Conservation (phyloP, 53 echinoderm and acorn worm genomes). For the Paracentrotus lividus region DNA sequence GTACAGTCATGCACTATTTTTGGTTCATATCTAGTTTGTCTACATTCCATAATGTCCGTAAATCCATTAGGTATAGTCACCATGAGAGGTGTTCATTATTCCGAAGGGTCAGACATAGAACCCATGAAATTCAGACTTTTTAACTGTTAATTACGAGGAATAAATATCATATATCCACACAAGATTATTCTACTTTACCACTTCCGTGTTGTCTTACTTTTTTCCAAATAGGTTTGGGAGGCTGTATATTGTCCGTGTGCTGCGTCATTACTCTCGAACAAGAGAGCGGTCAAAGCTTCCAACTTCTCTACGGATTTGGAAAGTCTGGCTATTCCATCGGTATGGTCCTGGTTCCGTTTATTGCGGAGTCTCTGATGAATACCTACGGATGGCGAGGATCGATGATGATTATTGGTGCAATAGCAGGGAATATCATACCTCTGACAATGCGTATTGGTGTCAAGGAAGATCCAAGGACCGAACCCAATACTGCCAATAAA, state of each 20-base stretch:
- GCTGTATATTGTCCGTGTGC: not conserved
- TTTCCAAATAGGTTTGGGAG: not conserved
- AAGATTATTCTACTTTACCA: not conserved
- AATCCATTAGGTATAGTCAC: no score
- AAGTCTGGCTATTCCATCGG: not conserved
- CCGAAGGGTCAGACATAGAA: no score
- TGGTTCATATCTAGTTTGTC: no score
- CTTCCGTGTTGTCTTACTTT: not conserved
- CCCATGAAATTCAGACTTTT: no score
- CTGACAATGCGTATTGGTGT: not conserved
- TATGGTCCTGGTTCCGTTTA: not conserved
- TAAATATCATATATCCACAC: no score
- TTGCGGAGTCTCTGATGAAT: not conserved
- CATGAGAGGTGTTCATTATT: no score
- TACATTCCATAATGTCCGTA: no score
- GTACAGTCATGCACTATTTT: no score
- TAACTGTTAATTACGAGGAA: no score
- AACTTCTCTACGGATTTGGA: not conserved
- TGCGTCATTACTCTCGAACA: not conserved
- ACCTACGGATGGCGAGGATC: not conserved
- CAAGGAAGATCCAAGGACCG: no score
- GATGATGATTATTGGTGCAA: conserved; percentile 5
- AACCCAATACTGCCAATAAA: not conserved
- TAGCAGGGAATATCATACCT: not conserved
- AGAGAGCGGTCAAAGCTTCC: not conserved